Percentiles rank a stretch among this genome's conserved stretches.
Conservation (phyloP, 1,140 invertebrate genomes). For the Bombus consobrinus region DNA sequence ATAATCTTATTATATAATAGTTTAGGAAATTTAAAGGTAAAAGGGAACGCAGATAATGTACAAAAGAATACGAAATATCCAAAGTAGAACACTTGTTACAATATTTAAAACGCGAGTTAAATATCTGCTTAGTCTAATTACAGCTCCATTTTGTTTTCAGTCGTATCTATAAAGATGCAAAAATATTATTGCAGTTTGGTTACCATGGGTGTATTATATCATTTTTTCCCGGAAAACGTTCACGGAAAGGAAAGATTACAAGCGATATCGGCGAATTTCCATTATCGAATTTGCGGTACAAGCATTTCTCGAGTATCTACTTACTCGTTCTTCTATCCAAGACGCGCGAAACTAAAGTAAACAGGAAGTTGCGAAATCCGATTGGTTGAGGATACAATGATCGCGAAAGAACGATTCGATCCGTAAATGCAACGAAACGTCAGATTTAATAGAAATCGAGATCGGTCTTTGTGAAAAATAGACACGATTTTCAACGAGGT, state of each 20-base stretch:
- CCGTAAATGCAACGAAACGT: background rate
- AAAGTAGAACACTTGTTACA: no score
- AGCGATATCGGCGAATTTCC: background rate
- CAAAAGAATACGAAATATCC: no score
- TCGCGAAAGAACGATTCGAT: background rate
- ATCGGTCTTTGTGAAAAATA: background rate
- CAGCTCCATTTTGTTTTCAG: rapidly evolving
- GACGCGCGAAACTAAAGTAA: constrained; percentile 16
- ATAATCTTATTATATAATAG: no score
- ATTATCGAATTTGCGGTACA: constrained; percentile 1
- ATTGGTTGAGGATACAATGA: constrained; percentile 10
- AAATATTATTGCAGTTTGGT: no score
- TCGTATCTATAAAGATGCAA: no score
- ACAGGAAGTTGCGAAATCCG: constrained; percentile 27
- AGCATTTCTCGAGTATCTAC: background rate
- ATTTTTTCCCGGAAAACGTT: background rate
- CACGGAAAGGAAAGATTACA: no score
- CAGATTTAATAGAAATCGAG: constrained; percentile 14
- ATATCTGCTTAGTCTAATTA: no score
- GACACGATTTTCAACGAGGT: background rate
- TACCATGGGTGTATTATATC: no score
- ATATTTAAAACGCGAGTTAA: no score
- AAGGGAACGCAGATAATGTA: no score
- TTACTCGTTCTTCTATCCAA: background rate
- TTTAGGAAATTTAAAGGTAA: no score